These are phyloP conservation scores for Dasyurus viverrinus DNA, from an alignment of 2,113 vertebrate genomes.

Conservation along the genomic window DNA sequence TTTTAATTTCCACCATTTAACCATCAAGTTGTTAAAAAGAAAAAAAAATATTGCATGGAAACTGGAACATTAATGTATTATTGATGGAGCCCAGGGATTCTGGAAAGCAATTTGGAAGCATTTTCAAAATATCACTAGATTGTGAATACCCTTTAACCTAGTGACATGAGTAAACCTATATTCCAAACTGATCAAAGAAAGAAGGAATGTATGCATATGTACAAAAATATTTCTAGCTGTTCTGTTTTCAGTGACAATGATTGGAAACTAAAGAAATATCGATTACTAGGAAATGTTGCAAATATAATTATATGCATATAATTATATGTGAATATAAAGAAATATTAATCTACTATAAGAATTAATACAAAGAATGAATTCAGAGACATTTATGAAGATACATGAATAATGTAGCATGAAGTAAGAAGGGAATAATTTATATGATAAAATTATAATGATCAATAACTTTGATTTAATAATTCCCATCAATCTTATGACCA, in stretches of 20 bases:
- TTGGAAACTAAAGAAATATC: not conserved
- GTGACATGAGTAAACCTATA: not conserved
- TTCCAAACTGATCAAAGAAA: not conserved
- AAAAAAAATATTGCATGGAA: not conserved
- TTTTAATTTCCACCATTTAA: not conserved
- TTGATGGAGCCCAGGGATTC: not conserved
- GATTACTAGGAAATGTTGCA: not conserved
- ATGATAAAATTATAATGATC: not conserved
- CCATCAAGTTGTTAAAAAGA: not conserved
- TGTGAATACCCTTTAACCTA: not conserved
- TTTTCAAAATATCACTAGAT: not conserved
- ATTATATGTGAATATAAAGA: not conserved
- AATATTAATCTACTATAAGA: not conserved
- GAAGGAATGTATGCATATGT: not conserved
- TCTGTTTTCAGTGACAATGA: not conserved
- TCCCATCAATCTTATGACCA: not conserved
- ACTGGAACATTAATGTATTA: not conserved
- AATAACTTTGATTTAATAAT: not conserved
- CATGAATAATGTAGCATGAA: not conserved
- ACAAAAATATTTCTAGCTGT: not conserved
- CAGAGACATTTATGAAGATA: not conserved
- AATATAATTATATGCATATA: too few relatives aligned
- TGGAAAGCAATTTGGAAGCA: not conserved
- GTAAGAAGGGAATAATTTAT: not conserved
- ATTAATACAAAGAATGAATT: not conserved